A percentile compares a stretch with the other conserved stretches of the same genome.
Evolutionary conservation across 2,113 vertebrate species (phyloP).

Genomic region (Eulemur macaco): DNA sequence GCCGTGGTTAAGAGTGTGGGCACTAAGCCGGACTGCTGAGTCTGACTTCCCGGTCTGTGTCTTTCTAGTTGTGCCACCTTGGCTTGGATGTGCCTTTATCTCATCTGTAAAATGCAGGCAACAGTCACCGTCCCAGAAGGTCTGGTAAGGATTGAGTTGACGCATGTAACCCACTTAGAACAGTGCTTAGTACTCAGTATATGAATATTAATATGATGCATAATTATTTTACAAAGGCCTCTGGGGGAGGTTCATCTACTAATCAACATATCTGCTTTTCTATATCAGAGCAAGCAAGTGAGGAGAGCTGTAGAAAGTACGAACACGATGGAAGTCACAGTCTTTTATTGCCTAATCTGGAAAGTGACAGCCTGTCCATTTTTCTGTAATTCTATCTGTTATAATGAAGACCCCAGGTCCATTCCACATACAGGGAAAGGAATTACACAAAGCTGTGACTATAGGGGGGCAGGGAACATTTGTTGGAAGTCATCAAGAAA

Average conservation of each 20-base stretch:
- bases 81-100: not conserved
- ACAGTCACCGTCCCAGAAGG: not conserved
- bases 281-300: not conserved
- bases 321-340: not conserved
- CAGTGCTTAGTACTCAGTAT: not conserved
- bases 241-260: not conserved
- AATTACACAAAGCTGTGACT: not conserved
- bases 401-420: not conserved
- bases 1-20: too few relatives aligned
- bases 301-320: not conserved
- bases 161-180: not conserved
- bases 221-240: not conserved
- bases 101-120: not conserved
- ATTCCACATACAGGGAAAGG: not conserved
- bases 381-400: not conserved
- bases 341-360: not conserved
- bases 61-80: not conserved
- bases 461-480: not conserved
- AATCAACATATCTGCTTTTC: not conserved
- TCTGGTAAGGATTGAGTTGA: not conserved
- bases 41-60: not conserved
- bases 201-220: not conserved
- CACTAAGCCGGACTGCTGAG: not conserved
- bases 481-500: not conserved
- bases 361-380: not conserved